A percentile compares a stretch with the other conserved stretches of the same genome.
phyloP scores from a whole-genome alignment of 2,113 vertebrate genomes.

The Sylvia atricapilla region DNA sequence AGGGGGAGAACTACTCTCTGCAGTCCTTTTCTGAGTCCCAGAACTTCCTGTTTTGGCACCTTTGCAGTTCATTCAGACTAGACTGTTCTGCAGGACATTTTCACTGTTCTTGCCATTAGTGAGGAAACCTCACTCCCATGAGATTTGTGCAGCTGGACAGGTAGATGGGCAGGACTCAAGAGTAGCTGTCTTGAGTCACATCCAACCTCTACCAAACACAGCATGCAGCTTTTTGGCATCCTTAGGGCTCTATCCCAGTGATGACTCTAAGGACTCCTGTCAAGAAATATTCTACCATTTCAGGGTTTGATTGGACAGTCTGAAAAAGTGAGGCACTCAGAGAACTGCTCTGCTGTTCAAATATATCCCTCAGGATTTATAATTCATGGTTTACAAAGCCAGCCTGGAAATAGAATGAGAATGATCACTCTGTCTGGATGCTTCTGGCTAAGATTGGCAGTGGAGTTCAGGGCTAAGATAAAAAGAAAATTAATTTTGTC shows the following conservation, averaged over 20 bases:
- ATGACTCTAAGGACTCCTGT: background rate
- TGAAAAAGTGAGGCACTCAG: background rate
- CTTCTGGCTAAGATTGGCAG: background rate
- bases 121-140: background rate
- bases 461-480: background rate
- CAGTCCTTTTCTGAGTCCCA: background rate
- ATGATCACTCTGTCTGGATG: background rate
- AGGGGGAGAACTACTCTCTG: background rate
- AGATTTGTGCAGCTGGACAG: background rate
- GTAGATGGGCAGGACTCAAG: background rate
- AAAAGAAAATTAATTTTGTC: background rate
- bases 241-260: background rate
- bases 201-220: background rate
- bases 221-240: background rate
- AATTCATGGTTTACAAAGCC: slow-evolving; percentile 8
- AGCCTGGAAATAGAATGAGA: background rate
- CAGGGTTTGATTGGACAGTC: background rate
- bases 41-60: background rate
- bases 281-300: background rate
- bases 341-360: background rate
- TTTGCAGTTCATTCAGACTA: background rate
- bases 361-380: background rate
- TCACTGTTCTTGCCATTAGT: background rate
- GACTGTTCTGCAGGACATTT: background rate
- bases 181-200: background rate